phyloP scores from a whole-genome alignment of 2,797 vertebrate species.

The Hafferia zeledoni region DNA sequence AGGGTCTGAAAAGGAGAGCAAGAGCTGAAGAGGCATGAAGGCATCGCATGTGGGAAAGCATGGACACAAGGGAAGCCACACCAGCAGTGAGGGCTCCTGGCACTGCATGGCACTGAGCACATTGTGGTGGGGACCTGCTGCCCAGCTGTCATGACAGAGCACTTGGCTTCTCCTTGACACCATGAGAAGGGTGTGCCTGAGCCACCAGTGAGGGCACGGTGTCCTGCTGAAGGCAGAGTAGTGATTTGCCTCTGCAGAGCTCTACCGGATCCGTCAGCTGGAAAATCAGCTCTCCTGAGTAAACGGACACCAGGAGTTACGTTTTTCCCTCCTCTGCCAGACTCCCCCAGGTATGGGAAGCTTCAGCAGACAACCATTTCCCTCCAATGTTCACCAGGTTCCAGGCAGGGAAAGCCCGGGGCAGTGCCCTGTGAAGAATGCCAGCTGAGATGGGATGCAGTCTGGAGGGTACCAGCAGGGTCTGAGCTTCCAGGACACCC shows the following conservation, averaged over 20 bases:
- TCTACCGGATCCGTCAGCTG: not conserved
- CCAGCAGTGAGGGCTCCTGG: accelerated
- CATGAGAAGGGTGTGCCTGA: not conserved
- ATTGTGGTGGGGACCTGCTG: not conserved
- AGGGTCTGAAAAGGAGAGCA: not conserved
- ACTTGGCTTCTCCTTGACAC: not conserved
- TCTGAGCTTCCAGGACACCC: not conserved
- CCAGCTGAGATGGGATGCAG: not conserved
- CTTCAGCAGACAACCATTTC: not conserved
- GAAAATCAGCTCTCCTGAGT: not conserved
- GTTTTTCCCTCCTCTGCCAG: not conserved
- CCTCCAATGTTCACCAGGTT: not conserved
- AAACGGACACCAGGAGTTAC: not conserved
- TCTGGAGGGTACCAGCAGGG: accelerated
- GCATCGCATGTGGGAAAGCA: accelerated
- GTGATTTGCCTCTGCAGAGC: not conserved
- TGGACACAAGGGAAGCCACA: accelerated
- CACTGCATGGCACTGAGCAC: accelerated
- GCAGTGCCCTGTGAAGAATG: not conserved
- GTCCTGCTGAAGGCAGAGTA: not conserved
- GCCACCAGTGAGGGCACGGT: not conserved
- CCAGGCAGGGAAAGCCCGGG: not conserved
- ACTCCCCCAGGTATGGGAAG: not conserved
- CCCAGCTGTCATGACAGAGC: not conserved
- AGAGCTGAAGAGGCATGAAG: not conserved